Conservation (phyloP, 1,140 invertebrate species). For the Andricus grossulariae region DNA sequence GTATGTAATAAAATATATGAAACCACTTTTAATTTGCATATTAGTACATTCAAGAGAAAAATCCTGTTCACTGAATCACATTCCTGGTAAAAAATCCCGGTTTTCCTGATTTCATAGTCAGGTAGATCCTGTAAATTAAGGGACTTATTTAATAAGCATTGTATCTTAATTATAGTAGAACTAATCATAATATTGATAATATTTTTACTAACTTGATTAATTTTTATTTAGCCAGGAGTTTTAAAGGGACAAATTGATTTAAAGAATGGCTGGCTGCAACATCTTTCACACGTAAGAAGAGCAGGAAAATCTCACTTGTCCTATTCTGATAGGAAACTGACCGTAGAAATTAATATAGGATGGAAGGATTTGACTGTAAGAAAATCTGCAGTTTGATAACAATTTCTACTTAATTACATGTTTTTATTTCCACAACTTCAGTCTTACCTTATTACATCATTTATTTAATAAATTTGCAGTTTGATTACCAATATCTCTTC, state of each 20-base stretch:
- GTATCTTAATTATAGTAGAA: too few relatives aligned
- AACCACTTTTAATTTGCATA: too few relatives aligned
- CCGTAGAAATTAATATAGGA: constrained; percentile 47
- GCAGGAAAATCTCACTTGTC: constrained; percentile 11
- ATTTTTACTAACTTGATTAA: neutral
- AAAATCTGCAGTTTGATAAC: neutral
- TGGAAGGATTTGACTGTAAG: constrained; percentile 54
- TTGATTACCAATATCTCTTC: constrained; percentile 49
- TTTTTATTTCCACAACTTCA: neutral
- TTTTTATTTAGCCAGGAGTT: constrained; percentile 37
- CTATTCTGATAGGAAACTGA: constrained; percentile 39
- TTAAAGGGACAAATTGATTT: constrained; percentile 35
- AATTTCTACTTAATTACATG: too few relatives aligned
- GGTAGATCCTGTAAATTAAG: too few relatives aligned
- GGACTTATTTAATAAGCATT: too few relatives aligned
- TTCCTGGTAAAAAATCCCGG: too few relatives aligned
- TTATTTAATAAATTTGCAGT: constrained; percentile 43
- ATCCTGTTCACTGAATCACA: too few relatives aligned
- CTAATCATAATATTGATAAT: neutral
- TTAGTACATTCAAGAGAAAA: too few relatives aligned
- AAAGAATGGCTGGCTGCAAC: constrained; percentile 48
- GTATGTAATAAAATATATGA: too few relatives aligned
- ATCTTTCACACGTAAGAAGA: constrained; percentile 50
- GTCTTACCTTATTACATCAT: neutral
- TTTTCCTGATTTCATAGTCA: too few relatives aligned